Conservation (phyloP, 2,113 vertebrate genomes). For the Aldabrachelys gigantea region DNA sequence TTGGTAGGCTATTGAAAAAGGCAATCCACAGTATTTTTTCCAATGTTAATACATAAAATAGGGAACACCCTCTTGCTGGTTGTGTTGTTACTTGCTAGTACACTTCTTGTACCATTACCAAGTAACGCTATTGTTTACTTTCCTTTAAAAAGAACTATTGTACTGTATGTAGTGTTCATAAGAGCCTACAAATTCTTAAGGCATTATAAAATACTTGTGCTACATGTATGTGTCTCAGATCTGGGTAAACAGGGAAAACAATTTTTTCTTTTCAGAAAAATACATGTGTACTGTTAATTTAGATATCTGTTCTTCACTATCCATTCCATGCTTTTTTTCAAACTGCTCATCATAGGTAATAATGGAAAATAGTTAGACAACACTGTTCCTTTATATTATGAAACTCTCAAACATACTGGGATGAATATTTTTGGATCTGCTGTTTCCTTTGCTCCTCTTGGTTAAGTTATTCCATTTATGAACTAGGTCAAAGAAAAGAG, state of each 20-base stretch:
- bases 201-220: slow-evolving; percentile 18
- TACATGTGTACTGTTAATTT: not conserved
- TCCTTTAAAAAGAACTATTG: slow-evolving; percentile 10
- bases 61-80: not conserved
- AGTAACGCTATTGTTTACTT: slow-evolving; percentile 21
- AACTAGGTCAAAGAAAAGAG: not conserved
- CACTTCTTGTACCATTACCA: slow-evolving; percentile 41
- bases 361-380: not conserved
- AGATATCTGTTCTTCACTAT: slow-evolving; percentile 21
- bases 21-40: rapidly evolving
- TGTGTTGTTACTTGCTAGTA: slow-evolving; percentile 33
- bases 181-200: slow-evolving; percentile 35
- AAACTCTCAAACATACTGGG: not conserved
- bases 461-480: slow-evolving; percentile 44
- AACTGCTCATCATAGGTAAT: rapidly evolving
- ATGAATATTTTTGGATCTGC: slow-evolving; percentile 20
- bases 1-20: not conserved
- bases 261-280: not conserved
- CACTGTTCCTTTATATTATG: slow-evolving; percentile 1
- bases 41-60: not conserved
- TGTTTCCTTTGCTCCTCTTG: not conserved
- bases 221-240: not conserved
- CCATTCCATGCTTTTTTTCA: not conserved
- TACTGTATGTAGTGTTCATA: slow-evolving; percentile 36
- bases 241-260: not conserved